Evolutionary conservation across 2,113 vertebrate genomes (phyloP).

Genomic region (Osmerus eperlanus): DNA sequence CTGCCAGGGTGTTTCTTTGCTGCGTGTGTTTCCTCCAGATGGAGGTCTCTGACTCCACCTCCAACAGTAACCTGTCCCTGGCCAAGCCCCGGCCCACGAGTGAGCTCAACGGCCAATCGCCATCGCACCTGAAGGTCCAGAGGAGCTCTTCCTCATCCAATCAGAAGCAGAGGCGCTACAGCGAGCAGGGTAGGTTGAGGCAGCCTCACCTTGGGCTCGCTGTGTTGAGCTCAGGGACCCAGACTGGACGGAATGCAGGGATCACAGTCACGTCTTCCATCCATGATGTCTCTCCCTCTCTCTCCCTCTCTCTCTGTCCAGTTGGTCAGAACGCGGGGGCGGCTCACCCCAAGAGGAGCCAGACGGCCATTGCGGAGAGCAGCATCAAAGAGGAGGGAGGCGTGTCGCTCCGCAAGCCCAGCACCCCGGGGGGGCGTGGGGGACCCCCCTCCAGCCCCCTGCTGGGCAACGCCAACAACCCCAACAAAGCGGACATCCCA

Average conservation of each 20-base stretch:
- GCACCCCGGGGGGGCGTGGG: constrained; percentile 77
- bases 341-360: constrained; percentile 88
- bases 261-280: neutral
- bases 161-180: constrained; percentile 95
- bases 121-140: constrained; percentile 91
- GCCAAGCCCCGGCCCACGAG: constrained; percentile 90
- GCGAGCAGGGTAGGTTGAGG: constrained; percentile 87
- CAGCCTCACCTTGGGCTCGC: neutral
- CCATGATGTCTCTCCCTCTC: neutral
- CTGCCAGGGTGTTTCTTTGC: neutral
- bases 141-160: constrained; percentile 86
- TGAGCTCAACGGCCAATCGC: constrained; percentile 94
- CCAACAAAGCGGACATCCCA: constrained; percentile 97
- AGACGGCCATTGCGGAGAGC: constrained; percentile 84
- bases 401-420: constrained; percentile 80
- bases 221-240: neutral
- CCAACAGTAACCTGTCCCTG: constrained; percentile 93
- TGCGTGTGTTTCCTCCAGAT: constrained; percentile 62
- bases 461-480: constrained; percentile 93
- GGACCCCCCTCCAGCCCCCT: constrained; percentile 88
- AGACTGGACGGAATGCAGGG: no score
- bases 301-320: constrained; percentile 44
- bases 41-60: constrained; percentile 93
- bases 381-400: constrained; percentile 84
- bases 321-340: constrained; percentile 84